These are phyloP conservation scores for Myotis planiceps DNA, from an alignment of 2,797 vertebrate genomes.

Conservation along the genomic window DNA sequence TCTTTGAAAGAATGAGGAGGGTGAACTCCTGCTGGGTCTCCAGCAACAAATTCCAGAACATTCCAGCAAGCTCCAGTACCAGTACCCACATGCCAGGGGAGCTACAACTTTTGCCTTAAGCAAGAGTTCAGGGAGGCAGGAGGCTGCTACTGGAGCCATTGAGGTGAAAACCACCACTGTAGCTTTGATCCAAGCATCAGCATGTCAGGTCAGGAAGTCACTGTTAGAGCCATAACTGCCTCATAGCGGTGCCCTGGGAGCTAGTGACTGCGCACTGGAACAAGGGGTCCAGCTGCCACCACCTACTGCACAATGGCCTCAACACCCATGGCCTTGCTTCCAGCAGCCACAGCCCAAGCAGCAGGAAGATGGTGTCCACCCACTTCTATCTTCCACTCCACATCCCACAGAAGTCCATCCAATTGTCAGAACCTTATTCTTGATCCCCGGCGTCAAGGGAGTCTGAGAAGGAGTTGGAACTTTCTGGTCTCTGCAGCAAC, in stretches of 20 bases:
- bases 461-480: background rate
- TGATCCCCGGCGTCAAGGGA: background rate
- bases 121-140: background rate
- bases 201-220: background rate
- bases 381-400: background rate
- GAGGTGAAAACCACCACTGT: background rate
- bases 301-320: background rate
- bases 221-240: background rate
- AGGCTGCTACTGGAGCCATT: background rate
- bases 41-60: background rate
- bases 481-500: background rate
- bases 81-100: background rate
- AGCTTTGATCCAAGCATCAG: background rate
- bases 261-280: background rate
- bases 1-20: background rate
- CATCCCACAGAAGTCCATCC: background rate
- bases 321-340: background rate
- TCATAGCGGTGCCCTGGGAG: background rate
- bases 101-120: background rate
- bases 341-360: background rate
- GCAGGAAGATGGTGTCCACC: background rate
- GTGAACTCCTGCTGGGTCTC: background rate
- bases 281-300: background rate
- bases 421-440: background rate
- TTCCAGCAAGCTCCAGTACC: background rate